These are phyloP conservation scores for Hetaerina titia DNA, from an alignment of 2,888 invertebrate genomes.

Conservation along the genomic window DNA sequence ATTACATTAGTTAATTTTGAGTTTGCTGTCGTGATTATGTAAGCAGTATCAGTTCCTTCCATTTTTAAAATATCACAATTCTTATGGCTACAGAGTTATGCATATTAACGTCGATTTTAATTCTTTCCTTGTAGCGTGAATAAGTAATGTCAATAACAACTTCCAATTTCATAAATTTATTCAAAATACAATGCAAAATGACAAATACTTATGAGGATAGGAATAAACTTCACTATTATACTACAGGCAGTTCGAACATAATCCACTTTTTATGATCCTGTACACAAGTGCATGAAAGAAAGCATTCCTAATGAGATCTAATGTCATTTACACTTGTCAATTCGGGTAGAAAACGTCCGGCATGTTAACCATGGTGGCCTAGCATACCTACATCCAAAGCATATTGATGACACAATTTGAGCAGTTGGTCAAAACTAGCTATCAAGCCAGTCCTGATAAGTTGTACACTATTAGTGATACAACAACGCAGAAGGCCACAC, in stretches of 20 bases:
- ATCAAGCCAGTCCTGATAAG: conserved; percentile 59
- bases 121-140: too few relatives aligned
- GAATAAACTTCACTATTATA: conserved; percentile 48
- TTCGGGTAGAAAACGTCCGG: conserved; percentile 22
- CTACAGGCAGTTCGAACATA: conserved; percentile 62
- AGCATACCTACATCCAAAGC: conserved; percentile 61
- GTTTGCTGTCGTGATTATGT: too few relatives aligned
- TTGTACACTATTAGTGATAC: conserved; percentile 25
- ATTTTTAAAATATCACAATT: too few relatives aligned
- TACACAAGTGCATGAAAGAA: conserved; percentile 64
- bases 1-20: too few relatives aligned
- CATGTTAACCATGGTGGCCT: conserved; percentile 52
- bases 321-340: conserved; percentile 58
- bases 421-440: conserved; percentile 61
- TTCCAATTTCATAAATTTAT: conserved; percentile 71
- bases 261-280: conserved; percentile 58
- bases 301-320: conserved; percentile 64
- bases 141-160: too few relatives aligned
- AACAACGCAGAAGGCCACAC: conserved; percentile 48
- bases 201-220: conserved; percentile 69
- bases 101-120: too few relatives aligned
- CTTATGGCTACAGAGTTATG: too few relatives aligned
- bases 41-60: too few relatives aligned
- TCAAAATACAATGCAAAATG: conserved; percentile 72
- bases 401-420: conserved; percentile 56